Conservation (phyloP, 30 jellyfish, hydroid and myxozoan species). For the Sanderia malayensis region DNA sequence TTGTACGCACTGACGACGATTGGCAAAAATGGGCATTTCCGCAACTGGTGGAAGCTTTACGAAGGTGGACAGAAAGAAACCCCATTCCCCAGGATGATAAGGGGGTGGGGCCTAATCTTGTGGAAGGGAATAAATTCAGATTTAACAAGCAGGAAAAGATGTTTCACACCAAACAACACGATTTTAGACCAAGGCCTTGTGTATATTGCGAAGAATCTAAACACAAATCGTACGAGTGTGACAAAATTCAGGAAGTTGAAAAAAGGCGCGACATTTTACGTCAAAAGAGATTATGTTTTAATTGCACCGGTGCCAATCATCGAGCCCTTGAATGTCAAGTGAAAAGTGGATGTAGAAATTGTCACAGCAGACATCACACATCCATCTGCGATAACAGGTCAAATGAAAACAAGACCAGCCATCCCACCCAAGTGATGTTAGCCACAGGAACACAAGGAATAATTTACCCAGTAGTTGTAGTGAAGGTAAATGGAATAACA, state of each 20-base stretch:
- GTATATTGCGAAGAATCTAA: conserved; percentile 35
- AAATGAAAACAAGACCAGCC: conserved; percentile 22
- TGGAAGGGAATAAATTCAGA: background rate
- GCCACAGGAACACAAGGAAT: conserved; percentile 38
- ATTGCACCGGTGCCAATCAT: conserved; percentile 58
- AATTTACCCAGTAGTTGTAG: conserved; percentile 44
- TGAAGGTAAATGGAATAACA: conserved; percentile 37
- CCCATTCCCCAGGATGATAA: conserved; percentile 5
- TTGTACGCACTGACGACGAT: conserved; percentile 58
- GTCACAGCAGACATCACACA: conserved; percentile 55
- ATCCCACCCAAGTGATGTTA: conserved; percentile 20
- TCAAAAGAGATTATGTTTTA: conserved; percentile 34
- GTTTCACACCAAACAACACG: background rate
- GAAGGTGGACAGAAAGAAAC: conserved; percentile 70
- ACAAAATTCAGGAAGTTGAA: conserved; percentile 27
- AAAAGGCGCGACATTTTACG: conserved; percentile 29
- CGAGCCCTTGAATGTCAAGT: conserved; percentile 52
- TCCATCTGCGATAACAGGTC: conserved; percentile 42
- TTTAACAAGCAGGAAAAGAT: background rate
- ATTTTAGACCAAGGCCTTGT: background rate
- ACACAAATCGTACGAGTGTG: conserved; percentile 29
- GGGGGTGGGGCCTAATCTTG: background rate
- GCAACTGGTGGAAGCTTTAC: conserved; percentile 39
- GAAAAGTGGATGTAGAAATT: conserved; percentile 42
- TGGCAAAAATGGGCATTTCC: conserved; percentile 75